These are phyloP conservation scores for Moxostoma hubbsi DNA, from an alignment of 2,797 vertebrate species.

Conservation along the genomic window DNA sequence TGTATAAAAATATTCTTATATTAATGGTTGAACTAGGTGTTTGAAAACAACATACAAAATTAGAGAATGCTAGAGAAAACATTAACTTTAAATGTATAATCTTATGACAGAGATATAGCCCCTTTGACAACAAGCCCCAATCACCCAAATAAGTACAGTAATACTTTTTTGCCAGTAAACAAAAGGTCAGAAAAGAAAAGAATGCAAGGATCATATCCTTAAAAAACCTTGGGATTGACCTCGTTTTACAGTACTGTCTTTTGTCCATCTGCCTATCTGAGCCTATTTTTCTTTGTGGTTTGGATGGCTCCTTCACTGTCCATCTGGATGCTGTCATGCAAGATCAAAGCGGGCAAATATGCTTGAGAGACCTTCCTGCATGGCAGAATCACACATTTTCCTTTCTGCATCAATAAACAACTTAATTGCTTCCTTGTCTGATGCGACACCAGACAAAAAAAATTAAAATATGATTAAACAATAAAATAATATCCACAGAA, in stretches of 20 bases:
- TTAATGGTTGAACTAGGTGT: no score
- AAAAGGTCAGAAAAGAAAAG: no score
- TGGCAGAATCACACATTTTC: slow-evolving; percentile 53
- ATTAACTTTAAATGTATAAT: no score
- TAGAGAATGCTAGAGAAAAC: no score
- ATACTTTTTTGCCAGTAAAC: no score
- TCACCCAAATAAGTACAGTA: no score
- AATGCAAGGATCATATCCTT: no score
- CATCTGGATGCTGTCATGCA: slow-evolving; percentile 69
- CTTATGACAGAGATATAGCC: no score
- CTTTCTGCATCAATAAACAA: slow-evolving; percentile 66
- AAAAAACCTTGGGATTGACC: slow-evolving; percentile 1
- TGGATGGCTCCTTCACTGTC: slow-evolving; percentile 44
- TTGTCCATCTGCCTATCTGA: background rate
- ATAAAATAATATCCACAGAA: slow-evolving; percentile 1
- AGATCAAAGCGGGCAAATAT: slow-evolving; percentile 62
- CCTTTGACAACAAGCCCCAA: no score
- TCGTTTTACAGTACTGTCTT: background rate
- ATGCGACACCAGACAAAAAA: background rate
- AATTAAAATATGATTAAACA: slow-evolving; percentile 24
- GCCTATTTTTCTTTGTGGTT: slow-evolving; percentile 16
- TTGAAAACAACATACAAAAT: no score
- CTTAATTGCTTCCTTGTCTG: slow-evolving; percentile 65
- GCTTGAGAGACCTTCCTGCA: slow-evolving; percentile 51
- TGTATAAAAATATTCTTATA: no score